Base-by-base conservation (phyloP, 1,140 invertebrate genomes). In the Acyrthosiphon pisum region DNA sequence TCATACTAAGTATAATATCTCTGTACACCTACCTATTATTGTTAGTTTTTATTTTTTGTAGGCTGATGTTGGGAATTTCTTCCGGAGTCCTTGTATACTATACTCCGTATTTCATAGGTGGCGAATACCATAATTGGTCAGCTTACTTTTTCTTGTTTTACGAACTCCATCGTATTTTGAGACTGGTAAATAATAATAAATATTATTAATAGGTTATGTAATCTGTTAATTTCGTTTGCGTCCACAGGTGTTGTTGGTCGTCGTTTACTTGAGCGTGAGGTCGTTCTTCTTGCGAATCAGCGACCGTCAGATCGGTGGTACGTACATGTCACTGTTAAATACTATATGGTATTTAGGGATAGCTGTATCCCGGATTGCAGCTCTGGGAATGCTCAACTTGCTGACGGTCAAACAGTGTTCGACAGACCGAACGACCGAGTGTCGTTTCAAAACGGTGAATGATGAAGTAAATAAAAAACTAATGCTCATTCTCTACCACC, bases 261-360 rank as follows among this genome's bases (percentile, higher is more conserved):
- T 83, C 37, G 98, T 98, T 96, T 98, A 97, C 95, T 97, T 98
- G 7, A 96, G 97, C n/a, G 95, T 96, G 93, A 98, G 98, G 97
- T 97, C 96, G 90, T 98, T 98, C 95, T 97, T 98, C 95, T 97
- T 97, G 0, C 96, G 97, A 95, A 97, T 99, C 41, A 99, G 98
- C 94, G 99, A 99, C 95, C 98, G 98, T 1, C 95, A 96, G 1
- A 98, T 99, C 8, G 99, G 99, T 35, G 99, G 99, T 44, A 99
- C 99, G 0, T 99, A 99, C 95, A 99, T 99, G 99, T 99, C 99
- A 2, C 96, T 99, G 76, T 96, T 99, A 2, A 99, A 99, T 95
- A 99, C 99, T 0, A 95, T 99, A 14, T 97, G 97, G 53, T 99
- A 99, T 96, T 96, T 99, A 44, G 99, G 99, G 37, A 98, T 98